Evolutionary conservation across 2,888 invertebrate genomes (phyloP), one percentile per base, ranked within the genome.

Genomic region (Ceraclea dissimilis): DNA sequence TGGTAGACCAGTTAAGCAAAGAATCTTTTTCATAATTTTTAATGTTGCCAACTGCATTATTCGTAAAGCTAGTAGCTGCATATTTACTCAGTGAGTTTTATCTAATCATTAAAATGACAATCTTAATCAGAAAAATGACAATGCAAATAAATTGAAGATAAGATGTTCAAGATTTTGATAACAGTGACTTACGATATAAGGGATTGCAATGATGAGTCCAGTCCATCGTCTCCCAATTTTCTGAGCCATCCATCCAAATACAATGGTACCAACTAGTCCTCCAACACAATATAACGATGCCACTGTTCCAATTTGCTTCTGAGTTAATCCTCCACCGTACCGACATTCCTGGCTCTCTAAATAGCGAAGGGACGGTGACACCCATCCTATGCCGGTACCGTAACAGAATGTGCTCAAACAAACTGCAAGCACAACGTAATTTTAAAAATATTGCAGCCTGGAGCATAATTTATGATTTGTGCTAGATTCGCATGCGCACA

Each of bases 311-410:
- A 79, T 73, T 47, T 75, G 74, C 49, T 77, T 74, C 60, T 75
- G 72, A 1, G 72, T 70, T 64, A 82, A 70, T 0, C 75, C 73
- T 19, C 72, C 71, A 1, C 76, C 76, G 0, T 79, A 72, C 0
- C 79, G 78, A 0, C 79, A 76, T 16, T 68, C 64, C 1, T 67
- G 64, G 1, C 74, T 69, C 63, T 78, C 72, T 13, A 81, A 71
- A 22, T 78, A 68, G 0, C 78, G 75, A 2, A 79, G 74, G 70
- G 79, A 78, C 1, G 81, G 80, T 0, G 82, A 80, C 63, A 79
- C 75, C 79, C 80, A 82, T 1, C 80, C 81, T 66, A 79, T 73
- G 57, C 78, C 70, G 70, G 77, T 78, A 1, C 81, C 81, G 67
- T 79, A 75, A 66, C 76, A 78, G 52, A 81, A 66, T 2, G 79